These are phyloP conservation scores for Cryptocheilus praepositus DNA, from an alignment of 2,888 invertebrate species.

Conservation along the genomic window DNA sequence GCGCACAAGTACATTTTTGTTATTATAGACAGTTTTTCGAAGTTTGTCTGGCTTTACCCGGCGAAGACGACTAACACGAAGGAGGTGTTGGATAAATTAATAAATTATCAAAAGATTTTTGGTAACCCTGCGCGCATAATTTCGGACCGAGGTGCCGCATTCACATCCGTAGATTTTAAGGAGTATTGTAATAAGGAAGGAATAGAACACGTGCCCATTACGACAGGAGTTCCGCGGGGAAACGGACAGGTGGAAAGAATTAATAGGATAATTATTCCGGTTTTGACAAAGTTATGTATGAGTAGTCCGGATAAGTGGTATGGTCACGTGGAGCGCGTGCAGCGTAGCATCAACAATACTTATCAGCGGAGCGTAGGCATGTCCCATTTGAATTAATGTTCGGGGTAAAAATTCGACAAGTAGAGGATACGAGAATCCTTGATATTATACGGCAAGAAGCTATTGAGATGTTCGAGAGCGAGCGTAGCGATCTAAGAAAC, in stretches of 20 bases:
- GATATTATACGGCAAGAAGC: no score
- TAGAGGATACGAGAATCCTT: no score
- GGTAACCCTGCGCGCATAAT: conserved; percentile 12
- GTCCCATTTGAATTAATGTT: conserved; percentile 11
- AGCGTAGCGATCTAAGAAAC: no score
- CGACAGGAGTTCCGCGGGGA: not conserved
- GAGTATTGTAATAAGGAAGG: not conserved
- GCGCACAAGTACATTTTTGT: no score
- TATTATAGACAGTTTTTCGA: not conserved
- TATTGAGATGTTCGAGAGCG: no score
- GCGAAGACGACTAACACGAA: not conserved
- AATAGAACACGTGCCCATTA: not conserved
- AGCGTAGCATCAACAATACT: not conserved
- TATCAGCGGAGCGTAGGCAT: no score
- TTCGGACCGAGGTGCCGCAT: conserved; percentile 2
- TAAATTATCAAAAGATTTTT: not conserved
- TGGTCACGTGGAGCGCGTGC: not conserved
- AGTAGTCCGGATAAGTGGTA: not conserved
- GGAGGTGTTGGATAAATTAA: conserved; percentile 3
- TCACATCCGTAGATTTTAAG: not conserved
- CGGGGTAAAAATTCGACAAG: no score
- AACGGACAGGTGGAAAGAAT: conserved; percentile 18
- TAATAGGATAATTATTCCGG: conserved; percentile 8
- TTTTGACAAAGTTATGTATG: conserved; percentile 20
- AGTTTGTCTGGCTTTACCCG: conserved; percentile 2